Evolutionary conservation across 2,797 vertebrate genomes (phyloP).

Genomic region (Megalops cyprinoides): DNA sequence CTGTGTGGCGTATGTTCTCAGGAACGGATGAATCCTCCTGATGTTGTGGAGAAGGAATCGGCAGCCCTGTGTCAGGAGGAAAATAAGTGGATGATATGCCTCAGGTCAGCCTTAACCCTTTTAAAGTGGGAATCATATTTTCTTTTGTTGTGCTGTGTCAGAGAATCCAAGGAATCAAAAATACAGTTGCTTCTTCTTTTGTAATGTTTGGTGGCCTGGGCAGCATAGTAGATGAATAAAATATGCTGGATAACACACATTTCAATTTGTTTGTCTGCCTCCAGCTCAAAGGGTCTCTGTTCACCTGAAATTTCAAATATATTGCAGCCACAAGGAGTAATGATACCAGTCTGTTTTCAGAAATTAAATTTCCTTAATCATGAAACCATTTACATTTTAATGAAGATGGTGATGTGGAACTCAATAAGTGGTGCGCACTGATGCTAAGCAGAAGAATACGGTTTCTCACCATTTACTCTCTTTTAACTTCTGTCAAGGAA

Average conservation of each 20-base stretch:
- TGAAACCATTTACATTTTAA: conserved; percentile 71
- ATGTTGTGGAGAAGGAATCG: no score
- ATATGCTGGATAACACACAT: background rate
- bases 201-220: background rate
- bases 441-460: conserved; percentile 54
- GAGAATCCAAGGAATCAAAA: background rate
- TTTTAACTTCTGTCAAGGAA: conserved; percentile 4
- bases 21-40: no score
- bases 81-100: no score
- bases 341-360: conserved; percentile 16
- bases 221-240: background rate
- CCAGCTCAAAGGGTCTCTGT: background rate
- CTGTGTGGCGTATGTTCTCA: no score
- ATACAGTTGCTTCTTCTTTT: background rate
- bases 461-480: conserved; percentile 22
- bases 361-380: conserved; percentile 56
- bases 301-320: background rate
- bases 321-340: background rate
- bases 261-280: background rate
- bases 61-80: no score
- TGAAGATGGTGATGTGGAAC: conserved; percentile 61
- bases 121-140: no score
- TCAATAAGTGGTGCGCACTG: conserved; percentile 58
- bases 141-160: background rate
- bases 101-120: background rate